Conservation (phyloP, 1,140 invertebrate genomes). For the Hesperophylax magnus region DNA sequence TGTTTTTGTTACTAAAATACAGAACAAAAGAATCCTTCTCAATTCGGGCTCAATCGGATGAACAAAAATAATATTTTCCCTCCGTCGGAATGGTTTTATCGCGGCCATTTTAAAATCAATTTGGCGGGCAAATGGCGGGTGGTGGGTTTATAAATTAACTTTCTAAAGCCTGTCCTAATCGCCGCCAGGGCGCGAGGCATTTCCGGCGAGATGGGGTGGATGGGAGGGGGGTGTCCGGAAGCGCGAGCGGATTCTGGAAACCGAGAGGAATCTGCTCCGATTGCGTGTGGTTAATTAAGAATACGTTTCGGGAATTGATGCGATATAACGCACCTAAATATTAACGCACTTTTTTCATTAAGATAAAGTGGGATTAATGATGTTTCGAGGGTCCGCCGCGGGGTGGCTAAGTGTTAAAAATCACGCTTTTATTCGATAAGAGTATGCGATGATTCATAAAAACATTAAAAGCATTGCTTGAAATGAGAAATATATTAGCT, state of each 20-base stretch:
- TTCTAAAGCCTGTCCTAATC: conserved; percentile 40
- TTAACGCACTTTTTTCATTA: conserved; percentile 6
- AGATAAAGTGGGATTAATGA: neutral
- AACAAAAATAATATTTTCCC: conserved; percentile 16
- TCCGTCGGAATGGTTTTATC: conserved; percentile 23
- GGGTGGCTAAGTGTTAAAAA: too few species aligned
- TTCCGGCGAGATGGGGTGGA: neutral
- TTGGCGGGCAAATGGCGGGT: conserved; percentile 31
- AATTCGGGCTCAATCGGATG: conserved; percentile 1
- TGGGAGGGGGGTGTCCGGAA: neutral
- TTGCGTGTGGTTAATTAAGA: conserved; percentile 24
- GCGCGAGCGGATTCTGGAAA: conserved; percentile 3
- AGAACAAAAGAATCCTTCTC: too few species aligned
- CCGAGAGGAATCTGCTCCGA: conserved; percentile 12
- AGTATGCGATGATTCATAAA: too few species aligned
- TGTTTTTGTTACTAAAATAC: too few species aligned
- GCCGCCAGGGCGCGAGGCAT: conserved; percentile 15
- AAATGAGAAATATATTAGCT: too few species aligned
- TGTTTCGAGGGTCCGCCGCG: neutral
- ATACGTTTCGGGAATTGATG: conserved; percentile 1
- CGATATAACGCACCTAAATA: neutral
- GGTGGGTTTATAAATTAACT: conserved; percentile 45
- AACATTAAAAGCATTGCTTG: too few species aligned
- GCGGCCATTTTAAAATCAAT: conserved; percentile 50
- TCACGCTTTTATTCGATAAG: too few species aligned